These are phyloP conservation scores for Adelosebastes latens DNA, from an alignment of 2,797 vertebrate species.

Conservation along the genomic window DNA sequence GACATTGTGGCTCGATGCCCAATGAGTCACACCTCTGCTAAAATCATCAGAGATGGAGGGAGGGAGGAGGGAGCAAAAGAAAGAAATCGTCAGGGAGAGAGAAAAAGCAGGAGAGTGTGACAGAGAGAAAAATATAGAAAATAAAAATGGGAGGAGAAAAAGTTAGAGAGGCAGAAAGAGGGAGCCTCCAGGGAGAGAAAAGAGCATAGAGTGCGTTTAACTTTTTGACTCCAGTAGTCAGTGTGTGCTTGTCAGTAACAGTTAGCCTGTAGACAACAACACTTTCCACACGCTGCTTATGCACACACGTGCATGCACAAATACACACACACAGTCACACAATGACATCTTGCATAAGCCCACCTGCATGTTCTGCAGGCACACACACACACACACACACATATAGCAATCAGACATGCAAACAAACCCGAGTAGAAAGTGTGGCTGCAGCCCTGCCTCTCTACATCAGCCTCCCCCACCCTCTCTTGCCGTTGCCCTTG, in stretches of 20 bases:
- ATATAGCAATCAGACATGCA: constrained; percentile 77
- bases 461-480: constrained; percentile 78
- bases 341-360: constrained; percentile 63
- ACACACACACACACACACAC: constrained; percentile 49
- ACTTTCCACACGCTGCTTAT: constrained; percentile 68
- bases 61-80: constrained; percentile 69
- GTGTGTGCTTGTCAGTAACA: constrained; percentile 82
- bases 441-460: constrained; percentile 75
- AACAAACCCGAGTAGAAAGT: constrained; percentile 73
- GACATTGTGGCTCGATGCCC: constrained; percentile 82
- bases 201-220: constrained; percentile 82
- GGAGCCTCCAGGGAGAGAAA: constrained; percentile 78
- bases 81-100: constrained; percentile 74
- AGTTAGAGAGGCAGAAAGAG: constrained; percentile 72
- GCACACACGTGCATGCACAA: constrained; percentile 47
- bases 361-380: constrained; percentile 68
- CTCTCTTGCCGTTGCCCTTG: constrained; percentile 76
- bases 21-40: constrained; percentile 88
- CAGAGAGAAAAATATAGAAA: constrained; percentile 81
- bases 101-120: constrained; percentile 78
- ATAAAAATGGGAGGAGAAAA: constrained; percentile 78
- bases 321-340: constrained; percentile 48
- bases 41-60: constrained; percentile 83
- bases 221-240: constrained; percentile 84
- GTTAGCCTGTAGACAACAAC: constrained; percentile 81